phyloP scores from a whole-genome alignment of 2,113 vertebrate genomes.

The Hemiprocne comata region DNA sequence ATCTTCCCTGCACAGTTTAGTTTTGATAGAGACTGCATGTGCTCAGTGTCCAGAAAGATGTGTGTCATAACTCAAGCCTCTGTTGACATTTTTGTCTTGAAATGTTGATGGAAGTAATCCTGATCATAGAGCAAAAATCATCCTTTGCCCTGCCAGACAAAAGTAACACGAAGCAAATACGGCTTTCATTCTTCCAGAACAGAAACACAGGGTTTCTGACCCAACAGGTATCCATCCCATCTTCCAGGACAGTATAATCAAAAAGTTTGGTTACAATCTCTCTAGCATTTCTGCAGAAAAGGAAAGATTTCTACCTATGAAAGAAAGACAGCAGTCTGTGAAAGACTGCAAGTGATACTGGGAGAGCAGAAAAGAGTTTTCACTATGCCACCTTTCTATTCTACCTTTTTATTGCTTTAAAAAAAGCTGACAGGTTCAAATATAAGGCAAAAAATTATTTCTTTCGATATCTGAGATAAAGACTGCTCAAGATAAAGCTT shows the following conservation, averaged over 20 bases:
- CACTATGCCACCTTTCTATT: background rate
- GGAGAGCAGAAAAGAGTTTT: background rate
- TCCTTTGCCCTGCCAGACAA: background rate
- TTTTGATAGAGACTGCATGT: background rate
- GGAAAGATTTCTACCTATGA: background rate
- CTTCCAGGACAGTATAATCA: background rate
- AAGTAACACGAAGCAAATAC: background rate
- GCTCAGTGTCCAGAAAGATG: accelerated
- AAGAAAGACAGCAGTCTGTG: background rate
- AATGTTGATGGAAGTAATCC: background rate
- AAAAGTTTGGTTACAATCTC: background rate
- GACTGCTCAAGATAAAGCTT: background rate
- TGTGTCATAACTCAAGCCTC: background rate
- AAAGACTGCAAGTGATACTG: background rate
- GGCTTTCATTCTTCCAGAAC: background rate
- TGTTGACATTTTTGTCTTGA: background rate
- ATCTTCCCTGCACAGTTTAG: background rate
- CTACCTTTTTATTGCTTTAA: background rate
- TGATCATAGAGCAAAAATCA: background rate
- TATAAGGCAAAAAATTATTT: background rate
- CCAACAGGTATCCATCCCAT: background rate
- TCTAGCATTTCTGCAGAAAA: background rate
- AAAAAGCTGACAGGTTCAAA: background rate
- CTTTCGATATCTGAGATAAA: background rate
- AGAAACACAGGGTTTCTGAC: background rate